Percentiles rank a stretch among this genome's conserved stretches.
These are phyloP conservation scores for Peromyscus aztecus DNA, from an alignment of 2,797 vertebrate species.

Conservation along the genomic window DNA sequence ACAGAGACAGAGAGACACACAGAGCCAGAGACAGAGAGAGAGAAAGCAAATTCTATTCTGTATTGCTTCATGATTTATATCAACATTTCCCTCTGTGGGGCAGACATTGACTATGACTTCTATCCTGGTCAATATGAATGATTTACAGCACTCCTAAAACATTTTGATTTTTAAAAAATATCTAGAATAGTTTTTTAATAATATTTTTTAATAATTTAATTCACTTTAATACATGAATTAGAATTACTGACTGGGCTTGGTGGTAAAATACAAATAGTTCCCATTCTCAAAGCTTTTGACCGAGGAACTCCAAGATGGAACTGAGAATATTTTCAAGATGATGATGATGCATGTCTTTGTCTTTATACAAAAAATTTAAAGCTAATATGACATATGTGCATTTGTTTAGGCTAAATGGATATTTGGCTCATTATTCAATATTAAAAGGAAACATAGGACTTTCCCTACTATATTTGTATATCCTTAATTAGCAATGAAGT, in stretches of 20 bases:
- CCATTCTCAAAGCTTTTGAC: not conserved
- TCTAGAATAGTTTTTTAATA: not conserved
- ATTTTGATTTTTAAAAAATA: not conserved
- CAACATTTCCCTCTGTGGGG: not conserved
- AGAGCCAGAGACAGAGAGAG: not conserved
- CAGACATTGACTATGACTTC: not conserved
- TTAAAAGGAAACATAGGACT: not conserved
- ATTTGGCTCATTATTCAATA: not conserved
- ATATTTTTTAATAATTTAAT: not conserved
- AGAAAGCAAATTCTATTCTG: not conserved
- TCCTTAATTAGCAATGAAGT: not conserved
- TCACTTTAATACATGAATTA: not conserved
- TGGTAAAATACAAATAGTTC: not conserved
- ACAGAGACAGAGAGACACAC: not conserved
- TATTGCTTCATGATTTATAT: slow-evolving; percentile 34
- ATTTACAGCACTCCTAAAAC: not conserved
- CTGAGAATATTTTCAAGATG: not conserved
- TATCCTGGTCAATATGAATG: not conserved
- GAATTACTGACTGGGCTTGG: not conserved
- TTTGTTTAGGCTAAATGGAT: not conserved
- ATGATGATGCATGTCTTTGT: not conserved
- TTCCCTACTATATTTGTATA: not conserved
- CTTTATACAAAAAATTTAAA: slow-evolving; percentile 12
- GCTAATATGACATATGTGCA: not conserved
- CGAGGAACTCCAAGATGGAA: not conserved